Conservation (phyloP, 1,140 invertebrate genomes). For the Trichogramma pretiosum region DNA sequence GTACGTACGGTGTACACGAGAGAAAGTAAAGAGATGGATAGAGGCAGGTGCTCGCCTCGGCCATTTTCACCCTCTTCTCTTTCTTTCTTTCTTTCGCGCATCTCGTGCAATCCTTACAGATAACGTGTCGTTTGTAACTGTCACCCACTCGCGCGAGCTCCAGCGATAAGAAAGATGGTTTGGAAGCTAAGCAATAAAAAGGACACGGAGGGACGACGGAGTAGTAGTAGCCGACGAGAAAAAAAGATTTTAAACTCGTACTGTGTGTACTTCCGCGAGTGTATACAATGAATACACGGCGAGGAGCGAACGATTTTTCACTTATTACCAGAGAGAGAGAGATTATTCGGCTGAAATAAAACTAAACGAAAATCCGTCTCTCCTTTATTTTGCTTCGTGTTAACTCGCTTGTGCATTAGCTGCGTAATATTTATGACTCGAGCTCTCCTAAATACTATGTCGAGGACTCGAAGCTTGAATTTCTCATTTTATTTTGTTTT, state of each 20-base stretch:
- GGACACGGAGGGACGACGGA: constrained; percentile 14
- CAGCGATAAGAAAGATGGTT: constrained; percentile 22
- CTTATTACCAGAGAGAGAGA: too few relatives aligned
- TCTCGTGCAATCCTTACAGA: constrained; percentile 36
- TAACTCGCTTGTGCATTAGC: too few relatives aligned
- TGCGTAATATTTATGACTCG: too few relatives aligned
- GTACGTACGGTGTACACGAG: neutral
- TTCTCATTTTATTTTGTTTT: neutral
- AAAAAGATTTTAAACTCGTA: too few relatives aligned
- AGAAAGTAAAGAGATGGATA: constrained; percentile 18
- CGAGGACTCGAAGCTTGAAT: neutral
- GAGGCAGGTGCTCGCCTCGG: constrained; percentile 37
- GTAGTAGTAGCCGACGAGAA: constrained; percentile 18
- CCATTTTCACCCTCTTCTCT: constrained; percentile 36
- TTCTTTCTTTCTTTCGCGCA: too few relatives aligned
- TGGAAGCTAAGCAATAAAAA: constrained; percentile 21
- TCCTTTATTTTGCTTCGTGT: too few relatives aligned
- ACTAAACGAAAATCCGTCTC: too few relatives aligned
- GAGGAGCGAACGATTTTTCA: too few relatives aligned
- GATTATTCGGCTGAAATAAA: too few relatives aligned
- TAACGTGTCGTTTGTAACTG: constrained; percentile 43
- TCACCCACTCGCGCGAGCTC: constrained; percentile 23
- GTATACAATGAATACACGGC: too few relatives aligned
- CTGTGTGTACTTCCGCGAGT: too few relatives aligned
- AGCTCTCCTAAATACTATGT: too few relatives aligned